phyloP scores from a whole-genome alignment of 37 sponge, comb jelly and placozoan species.

The Beroe forskalii region DNA sequence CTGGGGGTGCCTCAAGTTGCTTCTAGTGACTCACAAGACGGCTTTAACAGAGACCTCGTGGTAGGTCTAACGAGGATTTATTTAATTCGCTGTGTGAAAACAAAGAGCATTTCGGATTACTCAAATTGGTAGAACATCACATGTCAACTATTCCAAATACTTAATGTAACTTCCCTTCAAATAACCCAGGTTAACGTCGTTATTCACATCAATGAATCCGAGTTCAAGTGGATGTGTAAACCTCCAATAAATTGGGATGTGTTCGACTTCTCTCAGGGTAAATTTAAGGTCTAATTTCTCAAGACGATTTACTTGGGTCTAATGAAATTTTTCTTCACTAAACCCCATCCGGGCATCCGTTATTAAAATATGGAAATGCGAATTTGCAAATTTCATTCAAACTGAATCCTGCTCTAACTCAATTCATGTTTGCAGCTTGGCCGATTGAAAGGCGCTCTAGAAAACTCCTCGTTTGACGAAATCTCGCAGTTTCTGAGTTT shows the following conservation, averaged over 20 bases:
- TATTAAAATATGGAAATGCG: no score
- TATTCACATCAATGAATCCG: neutral
- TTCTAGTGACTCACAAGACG: neutral
- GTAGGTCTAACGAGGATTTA: no score
- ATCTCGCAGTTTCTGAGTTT: neutral
- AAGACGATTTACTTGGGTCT: no score
- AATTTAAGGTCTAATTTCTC: conserved; percentile 38
- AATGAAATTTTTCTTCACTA: no score
- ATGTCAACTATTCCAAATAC: no score
- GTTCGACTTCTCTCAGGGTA: conserved; percentile 21
- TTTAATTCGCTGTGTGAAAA: no score
- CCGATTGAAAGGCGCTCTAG: neutral
- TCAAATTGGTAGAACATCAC: no score
- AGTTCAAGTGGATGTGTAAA: conserved; percentile 53
- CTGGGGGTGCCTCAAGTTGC: neutral
- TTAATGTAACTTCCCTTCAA: neutral
- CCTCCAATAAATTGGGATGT: conserved; percentile 10
- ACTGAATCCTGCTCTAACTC: no score
- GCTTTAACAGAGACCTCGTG: neutral
- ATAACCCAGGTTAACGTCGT: conserved; percentile 34
- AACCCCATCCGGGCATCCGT: no score
- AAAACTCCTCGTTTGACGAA: neutral
- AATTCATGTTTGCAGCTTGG: no score
- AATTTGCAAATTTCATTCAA: no score
- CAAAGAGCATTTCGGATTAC: no score